These are phyloP conservation scores for Helicorthomorpha holstii DNA, from an alignment of 1,140 invertebrate species.

Conservation along the genomic window DNA sequence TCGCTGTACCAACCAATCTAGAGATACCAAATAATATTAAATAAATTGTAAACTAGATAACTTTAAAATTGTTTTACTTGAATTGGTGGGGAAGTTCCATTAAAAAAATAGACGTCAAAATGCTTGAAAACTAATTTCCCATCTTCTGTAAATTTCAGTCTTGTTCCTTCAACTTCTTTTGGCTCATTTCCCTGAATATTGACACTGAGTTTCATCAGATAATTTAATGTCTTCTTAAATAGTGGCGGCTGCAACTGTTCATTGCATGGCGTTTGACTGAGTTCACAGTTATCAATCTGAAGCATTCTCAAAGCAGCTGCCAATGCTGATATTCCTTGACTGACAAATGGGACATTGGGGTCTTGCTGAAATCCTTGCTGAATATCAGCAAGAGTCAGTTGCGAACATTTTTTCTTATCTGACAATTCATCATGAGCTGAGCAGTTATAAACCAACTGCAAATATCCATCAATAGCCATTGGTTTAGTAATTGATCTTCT, in stretches of 20 bases:
- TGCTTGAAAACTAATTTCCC: conserved; percentile 8
- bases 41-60: not conserved
- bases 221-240: conserved; percentile 10
- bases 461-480: not conserved
- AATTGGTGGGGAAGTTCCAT: conserved; percentile 9
- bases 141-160: conserved; percentile 10
- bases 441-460: not conserved
- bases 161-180: conserved; percentile 16
- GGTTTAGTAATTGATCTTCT: not conserved
- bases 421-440: not conserved
- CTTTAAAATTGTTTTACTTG: conserved; percentile 9
- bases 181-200: conserved; percentile 8
- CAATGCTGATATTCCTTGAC: conserved; percentile 20
- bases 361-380: conserved; percentile 8
- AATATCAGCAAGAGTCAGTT: not conserved
- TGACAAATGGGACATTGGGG: conserved; percentile 12
- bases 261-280: conserved; percentile 9
- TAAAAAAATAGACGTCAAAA: conserved; percentile 1
- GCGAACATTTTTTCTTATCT: not conserved
- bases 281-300: conserved; percentile 16
- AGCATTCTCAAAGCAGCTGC: conserved; percentile 18
- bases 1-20: conserved; percentile 20
- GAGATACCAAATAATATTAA: conserved; percentile 5
- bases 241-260: conserved; percentile 8
- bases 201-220: conserved; percentile 9